Percentiles rank a stretch among this genome's conserved stretches.
Conservation (phyloP, 2,797 vertebrate genomes). For the Darevskia nairensis region DNA sequence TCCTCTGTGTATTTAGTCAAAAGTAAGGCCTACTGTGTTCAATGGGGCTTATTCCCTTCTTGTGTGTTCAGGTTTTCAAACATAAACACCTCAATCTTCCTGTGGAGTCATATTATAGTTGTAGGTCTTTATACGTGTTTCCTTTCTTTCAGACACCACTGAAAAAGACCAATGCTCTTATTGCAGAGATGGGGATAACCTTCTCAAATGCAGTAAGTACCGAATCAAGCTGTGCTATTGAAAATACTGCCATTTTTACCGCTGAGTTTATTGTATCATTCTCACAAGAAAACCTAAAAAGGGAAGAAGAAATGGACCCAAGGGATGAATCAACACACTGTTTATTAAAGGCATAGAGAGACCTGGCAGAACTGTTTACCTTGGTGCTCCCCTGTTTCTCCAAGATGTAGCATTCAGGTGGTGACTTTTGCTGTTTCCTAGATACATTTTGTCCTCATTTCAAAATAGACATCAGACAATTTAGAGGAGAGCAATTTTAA, state of each 20-base stretch:
- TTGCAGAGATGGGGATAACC: constrained; percentile 90
- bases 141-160: constrained; percentile 86
- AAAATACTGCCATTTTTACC: neutral
- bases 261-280: neutral
- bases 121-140: neutral
- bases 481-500: neutral
- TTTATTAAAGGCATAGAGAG: neutral
- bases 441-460: neutral
- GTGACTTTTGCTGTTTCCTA: neutral
- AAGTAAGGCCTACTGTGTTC: neutral
- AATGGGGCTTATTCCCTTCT: neutral
- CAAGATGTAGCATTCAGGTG: neutral
- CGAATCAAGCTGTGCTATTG: neutral
- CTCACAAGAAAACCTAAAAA: neutral
- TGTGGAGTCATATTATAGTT: rapidly evolving
- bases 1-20: neutral
- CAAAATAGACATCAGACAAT: neutral
- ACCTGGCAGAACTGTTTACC: neutral
- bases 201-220: constrained; percentile 90
- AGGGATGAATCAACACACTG: neutral
- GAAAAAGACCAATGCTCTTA: constrained; percentile 90
- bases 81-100: neutral
- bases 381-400: neutral
- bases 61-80: neutral
- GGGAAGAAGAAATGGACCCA: neutral